These are phyloP conservation scores for Argentina silus DNA, from an alignment of 2,797 vertebrate species.

Conservation along the genomic window DNA sequence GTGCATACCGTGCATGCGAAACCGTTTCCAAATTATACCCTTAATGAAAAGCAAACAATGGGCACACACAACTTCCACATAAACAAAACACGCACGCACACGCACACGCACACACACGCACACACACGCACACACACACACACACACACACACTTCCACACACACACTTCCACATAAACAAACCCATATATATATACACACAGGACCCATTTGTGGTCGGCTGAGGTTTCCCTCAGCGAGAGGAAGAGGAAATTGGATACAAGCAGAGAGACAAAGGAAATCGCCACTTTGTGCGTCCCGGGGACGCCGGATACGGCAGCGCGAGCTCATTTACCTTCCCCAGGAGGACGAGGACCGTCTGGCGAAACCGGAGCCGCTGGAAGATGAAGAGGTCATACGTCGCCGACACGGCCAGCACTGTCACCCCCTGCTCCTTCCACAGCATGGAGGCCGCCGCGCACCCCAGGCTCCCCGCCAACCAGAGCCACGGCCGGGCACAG, in stretches of 20 bases:
- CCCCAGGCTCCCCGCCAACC: conserved; percentile 87
- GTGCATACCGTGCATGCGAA: conserved; percentile 33
- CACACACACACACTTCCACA: conserved; percentile 15
- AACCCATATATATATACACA: conserved; percentile 23
- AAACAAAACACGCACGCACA: conserved; percentile 4
- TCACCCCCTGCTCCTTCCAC: conserved; percentile 98
- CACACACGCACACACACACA: conserved; percentile 14
- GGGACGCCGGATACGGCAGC: too few relatives aligned
- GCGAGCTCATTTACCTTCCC: conserved; percentile 83
- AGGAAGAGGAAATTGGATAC: conserved; percentile 54
- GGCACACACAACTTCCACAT: neutral
- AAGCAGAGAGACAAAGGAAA: conserved; percentile 20
- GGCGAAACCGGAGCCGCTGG: conserved; percentile 85
- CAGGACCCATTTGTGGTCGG: conserved; percentile 53
- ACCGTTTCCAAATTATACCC: conserved; percentile 50
- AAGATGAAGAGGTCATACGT: conserved; percentile 92
- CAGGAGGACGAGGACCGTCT: conserved; percentile 79
- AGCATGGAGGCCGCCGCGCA: conserved; percentile 92
- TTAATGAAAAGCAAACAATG: conserved; percentile 57
- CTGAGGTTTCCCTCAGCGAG: conserved; percentile 45
- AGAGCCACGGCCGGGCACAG: conserved; percentile 77
- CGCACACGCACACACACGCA: neutral
- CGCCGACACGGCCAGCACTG: conserved; percentile 88
- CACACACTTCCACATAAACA: conserved; percentile 16
- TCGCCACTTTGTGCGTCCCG: neutral